Evolutionary conservation across 2,888 invertebrate species (phyloP), one percentile per base, ranked within the genome.

Genomic region (Nomada flava): DNA sequence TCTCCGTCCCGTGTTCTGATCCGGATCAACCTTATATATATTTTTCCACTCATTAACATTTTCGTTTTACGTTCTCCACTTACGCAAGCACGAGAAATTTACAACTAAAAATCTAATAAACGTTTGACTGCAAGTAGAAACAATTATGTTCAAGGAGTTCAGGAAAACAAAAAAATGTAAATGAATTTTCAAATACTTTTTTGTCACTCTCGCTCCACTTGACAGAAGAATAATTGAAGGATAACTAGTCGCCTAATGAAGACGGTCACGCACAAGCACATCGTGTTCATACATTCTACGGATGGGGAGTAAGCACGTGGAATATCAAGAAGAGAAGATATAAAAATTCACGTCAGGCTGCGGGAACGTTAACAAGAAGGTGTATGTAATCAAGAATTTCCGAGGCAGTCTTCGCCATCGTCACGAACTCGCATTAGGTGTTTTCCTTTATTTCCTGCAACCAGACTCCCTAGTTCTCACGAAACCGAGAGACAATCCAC

Each of bases 311-410:
- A 47, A 52, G 42, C 52, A 55, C 15, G 55, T 29, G 69, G 76
- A 76, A 83, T 85, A 80, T 70, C 72, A 76, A 83, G 69, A 52
- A 69, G 69, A n/a, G 52, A n/a, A 10, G 47, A 69, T 72, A 82
- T 87, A 87, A 87, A 85, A 85, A 87, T 87, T 87, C 87, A 82
- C 82, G 77, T 87, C 87, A 84, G 76, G 84, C 77, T 26, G 72
- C 55, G 50, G 65, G 69, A 67, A 68, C 87, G 69, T 78, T 87
- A 87, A 87, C 87, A 84, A 87, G 87, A 78, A 87, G 78, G 85
- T 84, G 83, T 83, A 74, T 76, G 83, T 87, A 87, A 87, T 87
- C 87, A 87, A 87, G 87, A 67, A 87, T 82, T 86, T 87, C 82
- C 76, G 67, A 64, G 72, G 15, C 59, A 67, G 79, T 59, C 69